Base-by-base conservation (phyloP, 2,797 vertebrate genomes). In the Liasis olivaceus region DNA sequence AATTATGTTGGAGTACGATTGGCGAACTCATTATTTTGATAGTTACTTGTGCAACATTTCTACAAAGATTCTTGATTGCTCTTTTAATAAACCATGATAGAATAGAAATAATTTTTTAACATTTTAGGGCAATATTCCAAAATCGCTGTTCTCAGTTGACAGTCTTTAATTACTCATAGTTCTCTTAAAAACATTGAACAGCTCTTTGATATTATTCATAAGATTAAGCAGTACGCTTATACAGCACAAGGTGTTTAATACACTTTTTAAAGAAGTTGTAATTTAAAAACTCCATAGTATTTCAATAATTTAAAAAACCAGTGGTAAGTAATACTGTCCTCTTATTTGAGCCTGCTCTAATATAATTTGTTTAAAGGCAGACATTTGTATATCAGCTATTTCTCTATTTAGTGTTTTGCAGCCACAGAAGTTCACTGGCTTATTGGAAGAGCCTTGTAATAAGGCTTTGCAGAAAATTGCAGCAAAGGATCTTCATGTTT, bases 401-500 rank as follows among this genome's bases (percentile, higher is more conserved):
- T 86, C 31, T 94, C 3, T 58, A 59, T 0, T 20, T n/a, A 0
- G 2, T 81, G n/a, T 20, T 0, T 0, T 26, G 28, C 91, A 90
- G 84, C 87, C 81, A 85, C 87, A 92, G 0, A 0, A 4, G 0
- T 1, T 89, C 88, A 88, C 31, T 0, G 0, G 58, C 26, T 91
- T 92, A 0, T 60, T 94, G 88, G 88, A 87, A 91, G 94, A 95
- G 92, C 93, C 93, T 95, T 95, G 95, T 22, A 95, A 95, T 93
- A 81, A 47, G 22, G 36, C 72, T 81, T 81, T 81, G 93, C 92
- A 89, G 91, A 60, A n/a, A 91, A 51, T 90, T 95, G 94, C 87
- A 17, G 93, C 93, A 94, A 97, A 96, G 95, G 95, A 90, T 87
- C 94, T 94, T 95, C 92, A 92, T 84, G 93, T 95, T 95, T 95